A percentile compares a stretch with the other conserved stretches of the same genome.
Evolutionary conservation across 2,113 vertebrate species (phyloP).

Genomic region (Serilophus lunatus): DNA sequence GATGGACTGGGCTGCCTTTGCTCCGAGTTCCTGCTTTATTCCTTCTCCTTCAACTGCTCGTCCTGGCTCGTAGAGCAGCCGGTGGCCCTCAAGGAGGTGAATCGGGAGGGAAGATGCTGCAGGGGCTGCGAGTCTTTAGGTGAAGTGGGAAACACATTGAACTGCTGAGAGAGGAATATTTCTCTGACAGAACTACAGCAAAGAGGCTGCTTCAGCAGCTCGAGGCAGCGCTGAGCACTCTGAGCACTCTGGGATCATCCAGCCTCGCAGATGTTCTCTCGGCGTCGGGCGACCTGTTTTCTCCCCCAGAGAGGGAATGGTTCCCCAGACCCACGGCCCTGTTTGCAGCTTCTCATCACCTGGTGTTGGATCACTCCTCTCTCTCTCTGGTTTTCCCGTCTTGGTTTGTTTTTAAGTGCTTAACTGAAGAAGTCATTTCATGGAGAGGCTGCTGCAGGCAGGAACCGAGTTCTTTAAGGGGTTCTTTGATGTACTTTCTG

Average conservation of each 20-base stretch:
- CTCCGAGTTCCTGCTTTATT: fast-evolving
- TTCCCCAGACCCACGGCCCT: not conserved
- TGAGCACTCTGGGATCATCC: not conserved
- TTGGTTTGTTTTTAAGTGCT: not conserved
- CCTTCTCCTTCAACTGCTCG: not conserved
- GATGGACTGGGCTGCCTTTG: not conserved
- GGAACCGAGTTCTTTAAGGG: not conserved
- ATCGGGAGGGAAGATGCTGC: not conserved
- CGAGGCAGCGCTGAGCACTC: not conserved
- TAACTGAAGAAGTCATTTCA: fast-evolving
- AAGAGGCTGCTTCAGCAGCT: not conserved
- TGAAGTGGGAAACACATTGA: fast-evolving
- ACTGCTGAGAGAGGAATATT: not conserved
- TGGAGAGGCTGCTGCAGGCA: fast-evolving
- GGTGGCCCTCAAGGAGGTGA: not conserved
- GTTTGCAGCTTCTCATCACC: fast-evolving
- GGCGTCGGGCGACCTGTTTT: fast-evolving
- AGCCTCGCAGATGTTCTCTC: not conserved
- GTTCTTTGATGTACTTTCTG: not conserved
- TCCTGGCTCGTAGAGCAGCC: fast-evolving
- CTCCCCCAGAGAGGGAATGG: not conserved
- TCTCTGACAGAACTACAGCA: not conserved
- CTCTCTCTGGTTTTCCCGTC: not conserved
- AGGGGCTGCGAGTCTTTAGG: not conserved
- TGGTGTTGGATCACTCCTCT: not conserved